Evolutionary conservation across 2,888 invertebrate species (phyloP).

Genomic region (Oscheius myriophilus): DNA sequence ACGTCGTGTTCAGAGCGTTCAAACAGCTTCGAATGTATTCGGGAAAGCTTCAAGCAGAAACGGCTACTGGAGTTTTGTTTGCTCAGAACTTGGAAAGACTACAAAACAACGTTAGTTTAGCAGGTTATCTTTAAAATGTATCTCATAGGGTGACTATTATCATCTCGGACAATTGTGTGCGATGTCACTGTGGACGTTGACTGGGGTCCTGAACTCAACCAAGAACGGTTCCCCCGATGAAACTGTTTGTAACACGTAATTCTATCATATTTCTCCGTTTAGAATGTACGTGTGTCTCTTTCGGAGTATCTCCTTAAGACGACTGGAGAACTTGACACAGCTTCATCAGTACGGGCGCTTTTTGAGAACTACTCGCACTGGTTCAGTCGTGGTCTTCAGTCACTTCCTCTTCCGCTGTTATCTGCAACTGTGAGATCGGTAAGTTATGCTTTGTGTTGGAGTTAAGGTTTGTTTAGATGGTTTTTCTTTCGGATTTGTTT

Average conservation of each 20-base stretch:
- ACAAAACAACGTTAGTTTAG: slow-evolving; percentile 2
- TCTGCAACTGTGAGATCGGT: slow-evolving; percentile 57
- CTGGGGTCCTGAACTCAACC: slow-evolving; percentile 51
- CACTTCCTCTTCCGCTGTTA: slow-evolving; percentile 52
- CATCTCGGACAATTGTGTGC: slow-evolving; percentile 59
- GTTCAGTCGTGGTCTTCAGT: slow-evolving; percentile 58
- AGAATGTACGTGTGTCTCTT: slow-evolving; percentile 20
- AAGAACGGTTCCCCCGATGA: slow-evolving; percentile 27
- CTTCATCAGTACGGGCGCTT: slow-evolving; percentile 63
- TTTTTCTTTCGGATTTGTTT: slow-evolving; percentile 63
- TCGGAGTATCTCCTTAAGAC: slow-evolving; percentile 43
- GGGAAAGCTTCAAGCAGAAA: not conserved
- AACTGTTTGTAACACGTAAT: not conserved
- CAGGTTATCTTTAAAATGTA: not conserved
- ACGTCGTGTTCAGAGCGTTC: slow-evolving; percentile 4
- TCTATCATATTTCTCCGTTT: not conserved
- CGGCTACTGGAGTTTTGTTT: slow-evolving; percentile 5
- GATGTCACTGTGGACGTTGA: slow-evolving; percentile 60
- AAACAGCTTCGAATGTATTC: slow-evolving; percentile 2
- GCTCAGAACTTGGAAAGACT: slow-evolving; percentile 25
- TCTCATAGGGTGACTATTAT: slow-evolving; percentile 34
- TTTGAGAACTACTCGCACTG: slow-evolving; percentile 68
- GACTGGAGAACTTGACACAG: slow-evolving; percentile 61
- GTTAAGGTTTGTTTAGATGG: slow-evolving; percentile 30
- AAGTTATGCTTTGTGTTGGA: not conserved